These are phyloP conservation scores for Julus scandinavius DNA, from an alignment of 2,888 invertebrate species.

Conservation along the genomic window DNA sequence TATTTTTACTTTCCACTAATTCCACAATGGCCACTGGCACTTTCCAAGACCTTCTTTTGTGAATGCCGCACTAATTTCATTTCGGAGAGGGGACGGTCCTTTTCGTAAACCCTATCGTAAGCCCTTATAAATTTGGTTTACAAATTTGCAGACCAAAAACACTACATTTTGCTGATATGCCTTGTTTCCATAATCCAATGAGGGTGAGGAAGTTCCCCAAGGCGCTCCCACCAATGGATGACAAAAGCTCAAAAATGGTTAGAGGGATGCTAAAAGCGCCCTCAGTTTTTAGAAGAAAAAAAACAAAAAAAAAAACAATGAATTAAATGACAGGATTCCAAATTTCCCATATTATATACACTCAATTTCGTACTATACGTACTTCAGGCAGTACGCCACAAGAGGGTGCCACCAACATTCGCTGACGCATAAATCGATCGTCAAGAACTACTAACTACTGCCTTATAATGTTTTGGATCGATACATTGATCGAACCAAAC, in stretches of 20 bases:
- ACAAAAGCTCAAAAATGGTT: neutral
- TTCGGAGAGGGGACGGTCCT: neutral
- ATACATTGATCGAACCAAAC: constrained; percentile 11
- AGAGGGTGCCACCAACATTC: neutral
- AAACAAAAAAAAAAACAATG: neutral
- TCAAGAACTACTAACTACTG: constrained; percentile 13
- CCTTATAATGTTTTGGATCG: constrained; percentile 11
- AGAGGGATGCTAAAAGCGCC: neutral
- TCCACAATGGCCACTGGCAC: neutral
- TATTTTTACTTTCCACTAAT: neutral
- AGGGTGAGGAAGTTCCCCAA: neutral
- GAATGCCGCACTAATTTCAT: too few relatives aligned
- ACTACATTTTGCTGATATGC: neutral
- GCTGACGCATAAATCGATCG: neutral
- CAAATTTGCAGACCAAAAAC: neutral
- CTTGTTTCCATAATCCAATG: constrained; percentile 2
- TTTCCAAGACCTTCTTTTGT: neutral
- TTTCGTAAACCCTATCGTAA: neutral
- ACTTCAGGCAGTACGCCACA: neutral
- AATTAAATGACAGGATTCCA: neutral
- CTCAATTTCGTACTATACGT: too few relatives aligned
- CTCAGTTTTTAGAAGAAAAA: neutral
- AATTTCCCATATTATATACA: too few relatives aligned
- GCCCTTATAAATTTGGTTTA: neutral
- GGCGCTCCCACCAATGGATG: neutral